These are phyloP conservation scores for Pentalonia nigronervosa DNA, from an alignment of 1,140 invertebrate species.

Conservation along the genomic window DNA sequence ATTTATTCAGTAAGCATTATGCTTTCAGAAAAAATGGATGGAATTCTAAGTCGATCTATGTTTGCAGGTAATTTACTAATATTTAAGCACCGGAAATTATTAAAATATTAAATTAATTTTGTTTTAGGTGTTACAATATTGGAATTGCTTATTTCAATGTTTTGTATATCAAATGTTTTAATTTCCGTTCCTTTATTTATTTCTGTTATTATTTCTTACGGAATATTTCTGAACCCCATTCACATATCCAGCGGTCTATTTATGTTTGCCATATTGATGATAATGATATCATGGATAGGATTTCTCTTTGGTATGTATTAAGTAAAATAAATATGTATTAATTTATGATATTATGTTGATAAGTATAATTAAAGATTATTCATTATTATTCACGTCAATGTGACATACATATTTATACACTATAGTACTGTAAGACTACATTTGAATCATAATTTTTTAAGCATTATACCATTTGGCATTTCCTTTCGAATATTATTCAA, in stretches of 20 bases:
- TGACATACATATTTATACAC: not conserved
- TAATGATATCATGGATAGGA: not conserved
- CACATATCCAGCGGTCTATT: not conserved
- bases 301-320: not conserved
- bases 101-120: not conserved
- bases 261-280: not conserved
- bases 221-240: not conserved
- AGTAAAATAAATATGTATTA: not conserved
- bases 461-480: not conserved
- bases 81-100: not conserved
- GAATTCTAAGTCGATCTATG: not conserved
- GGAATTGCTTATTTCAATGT: constrained; percentile 5
- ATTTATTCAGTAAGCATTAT: not conserved
- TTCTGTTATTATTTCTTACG: not conserved
- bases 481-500: not conserved
- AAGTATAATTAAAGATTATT: not conserved
- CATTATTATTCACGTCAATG: not conserved
- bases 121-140: not conserved
- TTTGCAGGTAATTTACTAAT: constrained; percentile 24
- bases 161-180: not conserved
- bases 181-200: not conserved
- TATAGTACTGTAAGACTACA: not conserved
- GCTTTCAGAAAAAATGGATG: constrained; percentile 4
- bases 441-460: not conserved
- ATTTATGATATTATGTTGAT: not conserved